phyloP scores from a whole-genome alignment of 2,113 vertebrate genomes.

The Pachypanchax playfairii region DNA sequence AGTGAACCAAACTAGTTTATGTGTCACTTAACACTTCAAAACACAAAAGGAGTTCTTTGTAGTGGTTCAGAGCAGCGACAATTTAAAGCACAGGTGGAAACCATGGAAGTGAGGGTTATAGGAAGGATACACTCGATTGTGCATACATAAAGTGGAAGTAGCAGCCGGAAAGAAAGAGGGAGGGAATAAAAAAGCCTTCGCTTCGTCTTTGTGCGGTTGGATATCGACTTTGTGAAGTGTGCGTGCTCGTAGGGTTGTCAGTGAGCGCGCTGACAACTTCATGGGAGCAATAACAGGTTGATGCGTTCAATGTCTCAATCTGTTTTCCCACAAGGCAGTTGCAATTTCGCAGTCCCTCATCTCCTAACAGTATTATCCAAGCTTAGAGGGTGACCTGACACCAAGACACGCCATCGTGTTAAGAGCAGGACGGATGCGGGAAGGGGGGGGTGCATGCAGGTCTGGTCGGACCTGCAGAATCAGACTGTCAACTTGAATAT shows the following conservation, averaged over 20 bases:
- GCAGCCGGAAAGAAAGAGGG: background rate
- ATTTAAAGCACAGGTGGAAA: background rate
- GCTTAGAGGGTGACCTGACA: slow-evolving; percentile 11
- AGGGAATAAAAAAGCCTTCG: background rate
- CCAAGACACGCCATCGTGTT: slow-evolving; percentile 11
- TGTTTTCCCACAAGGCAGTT: background rate
- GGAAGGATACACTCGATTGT: slow-evolving; percentile 1
- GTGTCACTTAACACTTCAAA: background rate
- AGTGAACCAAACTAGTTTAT: slow-evolving; percentile 1
- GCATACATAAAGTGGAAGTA: background rate
- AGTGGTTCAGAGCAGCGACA: background rate
- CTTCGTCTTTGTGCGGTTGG: slow-evolving; percentile 2
- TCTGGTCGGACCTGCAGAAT: background rate
- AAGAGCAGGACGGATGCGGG: background rate
- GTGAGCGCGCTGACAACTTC: slow-evolving; percentile 27
- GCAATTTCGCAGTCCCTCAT: slow-evolving; percentile 3
- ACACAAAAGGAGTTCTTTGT: background rate
- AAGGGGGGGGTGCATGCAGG: background rate
- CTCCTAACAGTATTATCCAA: background rate
- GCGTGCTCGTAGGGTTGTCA: slow-evolving; percentile 3
- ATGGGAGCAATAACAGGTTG: slow-evolving; percentile 15
- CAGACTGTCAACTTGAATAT: background rate
- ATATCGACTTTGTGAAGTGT: background rate
- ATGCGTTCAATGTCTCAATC: slow-evolving; percentile 2
- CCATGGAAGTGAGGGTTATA: background rate